phyloP scores from a whole-genome alignment of 2,888 invertebrate species.

The Anaspis maculata region DNA sequence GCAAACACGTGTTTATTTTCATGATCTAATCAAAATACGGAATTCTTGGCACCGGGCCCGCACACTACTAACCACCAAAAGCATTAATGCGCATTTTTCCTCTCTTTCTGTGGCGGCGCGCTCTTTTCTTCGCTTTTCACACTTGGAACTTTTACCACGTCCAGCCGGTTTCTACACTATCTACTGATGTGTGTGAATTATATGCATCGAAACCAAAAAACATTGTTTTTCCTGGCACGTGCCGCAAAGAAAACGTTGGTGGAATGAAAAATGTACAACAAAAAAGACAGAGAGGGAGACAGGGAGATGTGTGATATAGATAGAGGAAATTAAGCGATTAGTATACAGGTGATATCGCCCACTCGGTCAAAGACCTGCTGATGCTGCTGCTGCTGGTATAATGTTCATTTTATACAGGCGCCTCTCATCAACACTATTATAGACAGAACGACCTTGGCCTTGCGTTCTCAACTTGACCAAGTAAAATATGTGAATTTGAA shows the following conservation, averaged over 20 bases:
- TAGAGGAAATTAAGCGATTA: constrained; percentile 7
- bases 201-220: background rate
- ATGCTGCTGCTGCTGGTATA: background rate
- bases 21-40: constrained; percentile 16
- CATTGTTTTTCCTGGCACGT: constrained; percentile 9
- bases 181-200: constrained; percentile 7
- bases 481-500: constrained; percentile 1
- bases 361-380: constrained; percentile 14
- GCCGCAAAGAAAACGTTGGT: constrained; percentile 1
- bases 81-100: too few species aligned
- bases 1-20: constrained; percentile 18
- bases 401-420: too few species aligned
- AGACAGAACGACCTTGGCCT: constrained; percentile 16
- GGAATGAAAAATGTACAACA: too few species aligned
- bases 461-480: constrained; percentile 11
- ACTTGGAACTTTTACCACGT: too few species aligned
- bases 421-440: constrained; percentile 1
- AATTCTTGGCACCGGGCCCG: constrained; percentile 15
- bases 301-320: background rate
- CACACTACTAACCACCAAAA: too few species aligned
- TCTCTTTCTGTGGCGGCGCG: too few species aligned
- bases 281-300: too few species aligned
- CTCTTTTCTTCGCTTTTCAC: too few species aligned
- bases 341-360: constrained; percentile 5
- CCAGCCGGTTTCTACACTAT: constrained; percentile 4